Conservation (phyloP, 2,113 vertebrate genomes). For the Ophthalmotilapia sp. region DNA sequence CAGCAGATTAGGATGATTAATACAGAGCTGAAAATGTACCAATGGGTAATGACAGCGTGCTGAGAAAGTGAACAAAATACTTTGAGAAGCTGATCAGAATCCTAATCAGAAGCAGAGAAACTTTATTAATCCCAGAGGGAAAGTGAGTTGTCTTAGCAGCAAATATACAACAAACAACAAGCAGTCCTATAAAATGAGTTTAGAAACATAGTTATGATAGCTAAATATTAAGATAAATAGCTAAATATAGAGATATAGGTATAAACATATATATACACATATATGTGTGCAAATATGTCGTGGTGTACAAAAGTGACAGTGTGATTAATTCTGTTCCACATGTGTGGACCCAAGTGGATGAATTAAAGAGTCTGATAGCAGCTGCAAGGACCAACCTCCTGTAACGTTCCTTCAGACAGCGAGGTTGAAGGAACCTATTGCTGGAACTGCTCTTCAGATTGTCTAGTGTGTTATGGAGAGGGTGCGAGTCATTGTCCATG, state of each 20-base stretch:
- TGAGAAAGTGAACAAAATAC: neutral
- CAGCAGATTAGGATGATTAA: neutral
- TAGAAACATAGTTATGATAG: neutral
- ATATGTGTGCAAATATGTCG: neutral
- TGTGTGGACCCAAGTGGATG: neutral
- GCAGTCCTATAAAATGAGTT: neutral
- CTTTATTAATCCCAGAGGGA: neutral
- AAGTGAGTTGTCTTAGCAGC: neutral
- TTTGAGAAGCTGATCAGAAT: neutral
- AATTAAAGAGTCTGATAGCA: neutral
- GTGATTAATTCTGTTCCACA: neutral
- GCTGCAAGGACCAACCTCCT: fast-evolving
- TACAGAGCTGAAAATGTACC: neutral
- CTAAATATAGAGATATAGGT: neutral
- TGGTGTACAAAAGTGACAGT: neutral
- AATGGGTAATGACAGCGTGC: neutral
- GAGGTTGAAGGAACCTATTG: neutral
- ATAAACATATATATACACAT: neutral
- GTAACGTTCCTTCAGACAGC: neutral
- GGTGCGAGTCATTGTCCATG: neutral
- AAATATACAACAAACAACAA: neutral
- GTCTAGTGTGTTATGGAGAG: neutral
- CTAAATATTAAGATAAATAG: neutral
- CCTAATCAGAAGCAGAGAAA: neutral
- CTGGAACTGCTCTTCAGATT: neutral